A percentile compares a stretch with the other conserved stretches of the same genome.
These are phyloP conservation scores for Drosophila subsilvestris DNA, from an alignment of 2,888 invertebrate species.

Conservation along the genomic window DNA sequence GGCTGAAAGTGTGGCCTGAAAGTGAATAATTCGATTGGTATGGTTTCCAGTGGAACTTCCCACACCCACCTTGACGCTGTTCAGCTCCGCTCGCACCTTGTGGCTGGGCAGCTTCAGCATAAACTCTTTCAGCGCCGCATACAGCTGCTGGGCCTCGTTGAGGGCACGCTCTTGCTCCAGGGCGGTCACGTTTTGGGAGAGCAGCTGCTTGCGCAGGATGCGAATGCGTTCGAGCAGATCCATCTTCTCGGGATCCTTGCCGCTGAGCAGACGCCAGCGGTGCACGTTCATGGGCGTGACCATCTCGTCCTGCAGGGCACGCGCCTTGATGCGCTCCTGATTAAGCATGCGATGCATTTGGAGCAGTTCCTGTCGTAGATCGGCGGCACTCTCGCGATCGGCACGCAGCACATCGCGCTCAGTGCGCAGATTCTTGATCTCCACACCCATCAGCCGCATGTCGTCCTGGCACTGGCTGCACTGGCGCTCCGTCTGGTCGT, in stretches of 20 bases:
- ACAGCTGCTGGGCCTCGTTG: constrained; percentile 81
- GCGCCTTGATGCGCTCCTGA: constrained; percentile 92
- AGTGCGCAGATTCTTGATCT: constrained; percentile 91
- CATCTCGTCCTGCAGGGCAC: constrained; percentile 94
- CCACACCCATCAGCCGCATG: constrained; percentile 92
- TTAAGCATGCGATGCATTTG: constrained; percentile 91
- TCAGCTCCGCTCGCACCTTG: constrained; percentile 81
- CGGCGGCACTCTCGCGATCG: constrained; percentile 91
- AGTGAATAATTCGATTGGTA: neutral
- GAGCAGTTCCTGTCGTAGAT: constrained; percentile 90
- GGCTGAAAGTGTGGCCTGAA: constrained; percentile 76
- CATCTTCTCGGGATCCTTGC: constrained; percentile 93
- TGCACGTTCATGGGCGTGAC: constrained; percentile 97
- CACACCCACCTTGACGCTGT: constrained; percentile 79
- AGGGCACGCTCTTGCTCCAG: constrained; percentile 81
- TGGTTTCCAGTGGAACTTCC: neutral
- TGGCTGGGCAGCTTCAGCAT: constrained; percentile 83
- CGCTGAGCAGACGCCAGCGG: constrained; percentile 94
- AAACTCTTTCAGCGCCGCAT: constrained; percentile 82
- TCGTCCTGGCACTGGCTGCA: constrained; percentile 92
- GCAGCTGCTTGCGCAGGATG: constrained; percentile 85
- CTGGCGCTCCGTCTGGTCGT: constrained; percentile 89
- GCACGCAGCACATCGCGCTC: constrained; percentile 89
- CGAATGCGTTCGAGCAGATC: constrained; percentile 93
- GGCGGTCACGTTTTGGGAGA: constrained; percentile 79